Base-by-base conservation (phyloP, 2,888 invertebrate species). In the Dione juno region DNA sequence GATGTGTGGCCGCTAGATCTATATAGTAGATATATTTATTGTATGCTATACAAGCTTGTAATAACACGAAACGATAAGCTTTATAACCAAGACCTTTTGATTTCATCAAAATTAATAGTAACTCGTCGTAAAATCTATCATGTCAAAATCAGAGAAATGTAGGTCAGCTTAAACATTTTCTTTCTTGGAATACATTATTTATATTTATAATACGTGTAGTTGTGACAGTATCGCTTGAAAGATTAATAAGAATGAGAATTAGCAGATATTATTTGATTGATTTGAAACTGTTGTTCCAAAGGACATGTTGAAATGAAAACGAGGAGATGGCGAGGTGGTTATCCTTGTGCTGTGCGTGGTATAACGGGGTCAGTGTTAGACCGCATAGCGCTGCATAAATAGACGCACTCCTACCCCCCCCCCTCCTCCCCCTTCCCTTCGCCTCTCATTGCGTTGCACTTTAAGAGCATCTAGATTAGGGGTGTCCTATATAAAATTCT, bases 341-440 rank as follows among this genome's bases (percentile, higher is more conserved):
- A 77, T 77, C 77, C 79, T 89, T 89, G 88, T 89, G 88, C 88
- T 64, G 88, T 87, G 88, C 84, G 87, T 87, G 86, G 84, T 82
- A 85, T 89, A 92, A 90, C 89, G 89, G 84, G 92, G 92, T 92
- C 92, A 92, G 92, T 92, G 92, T 90, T 92, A 92, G 92, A 90
- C 88, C 91, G 86, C 89, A 90, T 88, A 88, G 88, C 87, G 83
- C 85, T 88, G 89, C 90, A 88, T 86, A 90, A 91, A 90, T 91
- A 90, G 90, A 86, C 80, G 80, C 80, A 66, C 74, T 70, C 76
- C 79, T 79, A 76, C 81, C 82, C 81, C 80, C 76, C 77, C 45
- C 67, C 16, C 67, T 54, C 79, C 76, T n/a, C 80, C 82, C 81
- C 80, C 77, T 76, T 52, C 67, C n/a, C 67, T 53, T 54, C 67